These are phyloP conservation scores for Ciconia maguari DNA, from an alignment of 2,113 vertebrate species.

Conservation along the genomic window DNA sequence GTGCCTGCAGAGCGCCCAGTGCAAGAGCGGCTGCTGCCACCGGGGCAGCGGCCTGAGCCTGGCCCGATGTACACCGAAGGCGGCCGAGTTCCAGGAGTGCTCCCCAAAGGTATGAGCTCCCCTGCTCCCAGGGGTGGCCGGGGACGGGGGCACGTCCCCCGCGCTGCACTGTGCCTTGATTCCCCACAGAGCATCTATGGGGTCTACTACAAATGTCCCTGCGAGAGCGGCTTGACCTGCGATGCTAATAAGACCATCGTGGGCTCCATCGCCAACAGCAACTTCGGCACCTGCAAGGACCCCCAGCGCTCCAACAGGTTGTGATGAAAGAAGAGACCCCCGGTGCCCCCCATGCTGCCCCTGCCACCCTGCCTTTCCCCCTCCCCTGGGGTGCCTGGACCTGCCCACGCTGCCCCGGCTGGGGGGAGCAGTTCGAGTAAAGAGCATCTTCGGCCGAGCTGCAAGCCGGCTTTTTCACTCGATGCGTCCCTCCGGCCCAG, in stretches of 20 bases:
- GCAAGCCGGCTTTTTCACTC: rapidly evolving
- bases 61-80: slow-evolving; percentile 64
- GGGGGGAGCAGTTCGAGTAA: neutral
- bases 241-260: slow-evolving; percentile 62
- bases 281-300: slow-evolving; percentile 76
- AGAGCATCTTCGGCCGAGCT: neutral
- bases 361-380: neutral
- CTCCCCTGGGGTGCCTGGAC: neutral
- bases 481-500: rapidly evolving
- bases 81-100: slow-evolving; percentile 73
- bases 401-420: neutral
- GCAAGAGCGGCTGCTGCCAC: slow-evolving; percentile 79
- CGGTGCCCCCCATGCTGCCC: rapidly evolving
- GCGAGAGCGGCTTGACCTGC: slow-evolving; percentile 77
- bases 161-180: rapidly evolving
- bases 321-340: neutral
- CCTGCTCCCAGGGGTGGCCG: neutral
- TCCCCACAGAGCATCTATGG: slow-evolving; percentile 69
- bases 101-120: slow-evolving; percentile 58
- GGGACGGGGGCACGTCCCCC: rapidly evolving
- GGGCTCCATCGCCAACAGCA: slow-evolving; percentile 77
- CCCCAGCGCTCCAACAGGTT: rapidly evolving
- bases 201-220: slow-evolving; percentile 81
- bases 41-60: neutral
- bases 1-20: slow-evolving; percentile 75